Evolutionary conservation across 2,888 invertebrate species (phyloP), one percentile per base, ranked within the genome.

Genomic region (Galeruca laticollis): DNA sequence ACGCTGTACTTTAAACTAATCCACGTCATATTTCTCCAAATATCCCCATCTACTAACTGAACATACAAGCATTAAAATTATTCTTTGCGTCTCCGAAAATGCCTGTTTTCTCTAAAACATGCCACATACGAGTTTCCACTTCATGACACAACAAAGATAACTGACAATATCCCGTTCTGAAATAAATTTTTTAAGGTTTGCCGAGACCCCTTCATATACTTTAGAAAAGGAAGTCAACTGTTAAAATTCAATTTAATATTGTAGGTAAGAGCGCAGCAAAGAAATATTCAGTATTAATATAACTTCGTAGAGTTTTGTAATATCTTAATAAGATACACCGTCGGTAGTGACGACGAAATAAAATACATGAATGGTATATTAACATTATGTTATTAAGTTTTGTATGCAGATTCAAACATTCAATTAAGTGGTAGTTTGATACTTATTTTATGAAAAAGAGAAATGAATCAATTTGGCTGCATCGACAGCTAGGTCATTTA

Each of bases 231-330:
- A 69, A 74, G 64, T 69, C 72, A 61, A 61, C 70, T 68, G 73
- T 70, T 71, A 71, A 71, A 73, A 70, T 69, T 75, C 66, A 73
- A 70, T 73, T 71, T 70, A 68, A 73, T 69, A 73, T 73, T 73
- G 61, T 63, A 74, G 69, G 72, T 69, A 69, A 71, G 68, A 68
- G 68, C 56, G 61, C 67, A 47, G 61, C 51, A 56, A 74, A 73
- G 71, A 65, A 66, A 60, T 49, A 64, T 65, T 59, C 66, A 47
- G 67, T 68, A 74, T 70, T 72, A 68, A 68, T 64, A 56, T 74
- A 67, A 72, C 73, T 72, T 72, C 43, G 68, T 57, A 65, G 62
- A 60, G 57, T 72, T 70, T 73, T 72, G 69, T 31, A 57, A 68
- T 71, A 72, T 73, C 67, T 73, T 72, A 68, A 71, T 72, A 72